Base-by-base conservation (phyloP, 2,113 vertebrate species). In the Seriola dumerili region DNA sequence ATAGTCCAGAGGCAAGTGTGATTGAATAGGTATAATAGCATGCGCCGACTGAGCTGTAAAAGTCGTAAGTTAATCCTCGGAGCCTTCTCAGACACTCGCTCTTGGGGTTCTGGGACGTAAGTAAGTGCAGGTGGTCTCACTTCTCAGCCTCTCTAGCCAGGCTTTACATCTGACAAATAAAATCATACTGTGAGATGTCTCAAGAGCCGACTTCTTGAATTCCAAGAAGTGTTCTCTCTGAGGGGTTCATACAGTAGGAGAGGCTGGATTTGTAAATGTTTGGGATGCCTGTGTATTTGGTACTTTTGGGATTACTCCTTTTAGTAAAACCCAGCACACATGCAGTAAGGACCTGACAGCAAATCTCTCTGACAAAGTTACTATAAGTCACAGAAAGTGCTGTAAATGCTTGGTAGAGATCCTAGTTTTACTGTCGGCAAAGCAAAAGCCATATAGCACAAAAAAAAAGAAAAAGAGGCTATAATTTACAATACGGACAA, bases 61-160 rank as follows among this genome's bases (percentile, higher is more conserved):
- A 94, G 84, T 58, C 65, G 91, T 90, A 93, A 94, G 86, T 91
- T 90, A 91, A 94, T 94, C 92, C 83, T 86, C 75, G 62, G 83
- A 85, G 77, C 90, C 86, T 82, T 84, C 83, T 86, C 84, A 78
- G 87, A 83, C 88, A 71, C 88, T 86, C 81, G 75, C 86, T 88
- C 82, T 85, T 79, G 86, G 84, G 87, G 87, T 88, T 84, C 91
- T 84, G 78, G 78, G 76, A 77, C 57, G 16, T 94, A 94, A 94
- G 93, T 92, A 84, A 92, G 83, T 88, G 89, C 94, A 95, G 92
- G 94, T 94, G 94, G 92, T 92, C 92, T 86, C 50, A 32, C 81
- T 79, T 85, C 59, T 87, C 72, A 78, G 75, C 34, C 52, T 70
- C 66, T 23, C 54, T 67, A 3, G 44, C 72, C 80, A 81, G 81